Conservation (phyloP, 2,797 vertebrate genomes). For the Oophaga sylvatica region DNA sequence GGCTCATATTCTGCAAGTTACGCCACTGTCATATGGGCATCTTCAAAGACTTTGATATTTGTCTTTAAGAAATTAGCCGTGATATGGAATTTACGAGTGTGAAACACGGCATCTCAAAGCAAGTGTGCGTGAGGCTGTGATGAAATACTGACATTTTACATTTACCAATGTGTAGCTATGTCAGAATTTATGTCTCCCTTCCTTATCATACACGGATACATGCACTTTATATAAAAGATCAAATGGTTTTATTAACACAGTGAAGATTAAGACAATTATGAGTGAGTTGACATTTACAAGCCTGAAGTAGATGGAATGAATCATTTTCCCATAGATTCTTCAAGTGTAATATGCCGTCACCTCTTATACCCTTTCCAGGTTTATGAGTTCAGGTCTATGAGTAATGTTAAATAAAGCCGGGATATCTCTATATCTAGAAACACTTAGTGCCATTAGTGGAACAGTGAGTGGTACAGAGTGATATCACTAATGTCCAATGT, state of each 20-base stretch:
- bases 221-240: neutral
- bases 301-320: neutral
- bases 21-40: too few species aligned
- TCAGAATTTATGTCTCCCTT: neutral
- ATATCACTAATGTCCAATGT: neutral
- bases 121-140: neutral
- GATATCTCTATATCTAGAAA: constrained; percentile 5
- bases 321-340: constrained; percentile 10
- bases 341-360: neutral
- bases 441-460: neutral
- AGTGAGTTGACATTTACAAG: constrained; percentile 40
- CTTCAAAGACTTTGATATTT: too few species aligned
- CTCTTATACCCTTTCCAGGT: constrained; percentile 7
- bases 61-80: neutral
- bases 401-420: constrained; percentile 5
- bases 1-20: too few species aligned
- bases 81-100: neutral
- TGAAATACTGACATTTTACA: neutral
- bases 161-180: neutral
- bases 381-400: neutral
- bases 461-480: neutral
- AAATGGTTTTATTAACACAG: constrained; percentile 2
- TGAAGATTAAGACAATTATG: constrained; percentile 19
- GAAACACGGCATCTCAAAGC: neutral
- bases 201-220: neutral